A percentile compares a stretch with the other conserved stretches of the same genome.
These are phyloP conservation scores for Exaiptasia diaphana DNA, from an alignment of 64 coral and sea anemone genomes.

Conservation along the genomic window DNA sequence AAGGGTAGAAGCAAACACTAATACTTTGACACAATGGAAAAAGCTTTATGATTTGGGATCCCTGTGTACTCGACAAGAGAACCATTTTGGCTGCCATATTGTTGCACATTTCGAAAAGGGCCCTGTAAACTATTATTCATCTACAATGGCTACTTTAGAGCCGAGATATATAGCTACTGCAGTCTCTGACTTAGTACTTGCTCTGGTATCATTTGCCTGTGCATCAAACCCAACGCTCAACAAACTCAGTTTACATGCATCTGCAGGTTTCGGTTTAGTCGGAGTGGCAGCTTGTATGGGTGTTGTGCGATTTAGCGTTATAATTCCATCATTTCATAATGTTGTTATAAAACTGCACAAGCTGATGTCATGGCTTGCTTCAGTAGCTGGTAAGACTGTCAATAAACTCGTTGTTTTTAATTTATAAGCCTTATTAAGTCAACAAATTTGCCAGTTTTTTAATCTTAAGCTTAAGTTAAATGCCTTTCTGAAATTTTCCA, in stretches of 20 bases:
- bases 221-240: conserved; percentile 23
- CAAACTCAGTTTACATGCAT: conserved; percentile 14
- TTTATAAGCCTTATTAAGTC: not conserved
- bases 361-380: conserved; percentile 63
- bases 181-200: conserved; percentile 68
- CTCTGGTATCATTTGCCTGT: conserved; percentile 47
- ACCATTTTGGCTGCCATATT: too few species aligned
- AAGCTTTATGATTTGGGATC: too few species aligned
- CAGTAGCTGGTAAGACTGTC: conserved; percentile 68
- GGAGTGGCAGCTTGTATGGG: conserved; percentile 75
- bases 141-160: too few species aligned
- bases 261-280: conserved; percentile 49
- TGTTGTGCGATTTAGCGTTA: conserved; percentile 58
- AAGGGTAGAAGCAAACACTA: too few species aligned
- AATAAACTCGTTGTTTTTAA: not conserved
- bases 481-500: not conserved
- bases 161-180: conserved; percentile 45
- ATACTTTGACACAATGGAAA: too few species aligned
- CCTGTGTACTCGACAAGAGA: too few species aligned
- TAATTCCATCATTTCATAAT: conserved; percentile 27
- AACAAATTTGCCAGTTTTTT: not conserved
- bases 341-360: conserved; percentile 56
- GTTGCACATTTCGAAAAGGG: too few species aligned
- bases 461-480: not conserved
- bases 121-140: too few species aligned